Evolutionary conservation across 2,113 vertebrate species (phyloP).

Genomic region (Mus pahari): DNA sequence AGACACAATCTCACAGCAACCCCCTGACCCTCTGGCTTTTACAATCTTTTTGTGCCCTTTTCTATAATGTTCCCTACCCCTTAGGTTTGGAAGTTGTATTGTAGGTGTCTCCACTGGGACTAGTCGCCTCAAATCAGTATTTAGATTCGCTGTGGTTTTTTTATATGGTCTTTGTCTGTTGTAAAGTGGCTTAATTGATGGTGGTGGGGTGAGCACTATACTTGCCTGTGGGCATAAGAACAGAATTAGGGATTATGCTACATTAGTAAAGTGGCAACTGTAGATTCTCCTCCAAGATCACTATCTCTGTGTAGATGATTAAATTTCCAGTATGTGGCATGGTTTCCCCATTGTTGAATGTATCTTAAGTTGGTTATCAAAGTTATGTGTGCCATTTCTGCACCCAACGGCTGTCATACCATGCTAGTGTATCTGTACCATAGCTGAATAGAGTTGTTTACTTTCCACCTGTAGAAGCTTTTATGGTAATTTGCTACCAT

Average conservation of each 20-base stretch:
- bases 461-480: not conserved
- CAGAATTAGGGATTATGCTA: not conserved
- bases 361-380: not conserved
- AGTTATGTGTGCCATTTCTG: not conserved
- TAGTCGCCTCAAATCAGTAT: not conserved
- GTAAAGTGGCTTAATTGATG: not conserved
- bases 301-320: not conserved
- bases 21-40: not conserved
- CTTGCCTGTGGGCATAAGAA: not conserved
- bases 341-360: not conserved
- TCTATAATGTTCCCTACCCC: not conserved
- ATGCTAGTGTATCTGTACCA: not conserved
- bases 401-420: not conserved
- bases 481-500: not conserved
- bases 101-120: not conserved
- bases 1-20: not conserved
- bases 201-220: not conserved
- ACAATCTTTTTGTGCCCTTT: not conserved
- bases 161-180: not conserved
- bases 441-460: not conserved
- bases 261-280: not conserved
- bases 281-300: not conserved
- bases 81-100: not conserved
- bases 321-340: not conserved
- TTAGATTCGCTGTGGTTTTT: not conserved